These are phyloP conservation scores for Rhincodon typus DNA, from an alignment of 2,797 vertebrate genomes.

Conservation along the genomic window DNA sequence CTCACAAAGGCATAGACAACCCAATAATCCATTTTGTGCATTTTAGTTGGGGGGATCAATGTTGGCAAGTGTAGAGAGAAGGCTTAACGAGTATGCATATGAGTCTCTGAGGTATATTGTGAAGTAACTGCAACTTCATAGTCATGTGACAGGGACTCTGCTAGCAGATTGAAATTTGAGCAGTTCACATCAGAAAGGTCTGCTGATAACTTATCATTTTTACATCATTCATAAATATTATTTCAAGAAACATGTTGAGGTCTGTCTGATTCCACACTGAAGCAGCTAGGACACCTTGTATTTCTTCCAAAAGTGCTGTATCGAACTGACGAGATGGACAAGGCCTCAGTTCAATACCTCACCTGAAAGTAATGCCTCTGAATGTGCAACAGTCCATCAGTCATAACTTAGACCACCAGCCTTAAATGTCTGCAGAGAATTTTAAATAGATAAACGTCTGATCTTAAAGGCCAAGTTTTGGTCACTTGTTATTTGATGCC, in stretches of 20 bases:
- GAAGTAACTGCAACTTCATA: no score
- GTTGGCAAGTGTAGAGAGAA: not conserved
- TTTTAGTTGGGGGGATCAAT: not conserved
- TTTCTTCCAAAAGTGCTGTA: not conserved
- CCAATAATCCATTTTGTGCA: not conserved
- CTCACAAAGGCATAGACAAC: not conserved
- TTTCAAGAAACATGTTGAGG: no score
- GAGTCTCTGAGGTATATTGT: no score
- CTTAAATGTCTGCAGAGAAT: not conserved
- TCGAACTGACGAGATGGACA: not conserved
- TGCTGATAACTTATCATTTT: no score
- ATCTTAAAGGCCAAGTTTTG: no score
- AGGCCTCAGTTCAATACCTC: not conserved
- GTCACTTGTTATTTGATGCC: not conserved
- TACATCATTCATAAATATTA: no score
- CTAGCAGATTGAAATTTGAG: no score
- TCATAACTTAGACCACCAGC: not conserved
- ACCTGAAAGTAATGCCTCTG: not conserved
- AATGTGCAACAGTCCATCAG: not conserved
- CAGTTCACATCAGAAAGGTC: no score
- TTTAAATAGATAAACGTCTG: not conserved
- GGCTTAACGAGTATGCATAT: no score
- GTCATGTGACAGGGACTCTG: no score
- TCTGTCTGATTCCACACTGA: no score
- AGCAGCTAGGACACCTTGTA: no score